phyloP scores from a whole-genome alignment of 2,888 invertebrate species.

The Melinopterus prodromus region DNA sequence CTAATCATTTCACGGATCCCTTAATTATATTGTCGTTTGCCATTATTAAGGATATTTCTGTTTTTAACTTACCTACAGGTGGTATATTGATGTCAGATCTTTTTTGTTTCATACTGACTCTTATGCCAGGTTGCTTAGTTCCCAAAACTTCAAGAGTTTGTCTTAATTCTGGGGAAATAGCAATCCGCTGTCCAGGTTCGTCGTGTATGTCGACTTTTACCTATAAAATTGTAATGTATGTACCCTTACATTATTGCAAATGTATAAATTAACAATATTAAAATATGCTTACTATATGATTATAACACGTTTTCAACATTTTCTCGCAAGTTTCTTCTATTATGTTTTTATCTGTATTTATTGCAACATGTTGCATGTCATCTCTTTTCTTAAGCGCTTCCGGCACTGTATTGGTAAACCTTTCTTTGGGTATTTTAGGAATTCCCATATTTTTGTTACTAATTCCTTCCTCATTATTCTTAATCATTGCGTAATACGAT shows the following conservation, averaged over 20 bases:
- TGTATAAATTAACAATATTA: background rate
- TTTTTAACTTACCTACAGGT: background rate
- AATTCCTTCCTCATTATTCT: background rate
- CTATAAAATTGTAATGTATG: slow-evolving; percentile 15
- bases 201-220: slow-evolving; percentile 37
- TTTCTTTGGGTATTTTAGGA: background rate
- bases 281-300: background rate
- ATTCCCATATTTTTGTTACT: background rate
- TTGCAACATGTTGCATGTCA: background rate
- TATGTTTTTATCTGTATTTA: background rate
- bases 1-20: too few species aligned
- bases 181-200: slow-evolving; percentile 26
- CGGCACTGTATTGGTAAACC: background rate
- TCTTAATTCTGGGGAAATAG: slow-evolving; percentile 36
- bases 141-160: slow-evolving; percentile 40
- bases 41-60: too few species aligned
- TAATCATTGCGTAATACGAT: slow-evolving; percentile 15
- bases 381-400: background rate
- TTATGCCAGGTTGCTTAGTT: slow-evolving; percentile 34
- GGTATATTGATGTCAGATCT: background rate
- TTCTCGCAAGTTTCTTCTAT: background rate
- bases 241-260: too few species aligned
- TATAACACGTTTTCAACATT: background rate
- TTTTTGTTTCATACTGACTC: slow-evolving; percentile 27
- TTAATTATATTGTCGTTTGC: too few species aligned